Evolutionary conservation across 2,113 vertebrate genomes (phyloP).

Genomic region (Mellivora capensis): DNA sequence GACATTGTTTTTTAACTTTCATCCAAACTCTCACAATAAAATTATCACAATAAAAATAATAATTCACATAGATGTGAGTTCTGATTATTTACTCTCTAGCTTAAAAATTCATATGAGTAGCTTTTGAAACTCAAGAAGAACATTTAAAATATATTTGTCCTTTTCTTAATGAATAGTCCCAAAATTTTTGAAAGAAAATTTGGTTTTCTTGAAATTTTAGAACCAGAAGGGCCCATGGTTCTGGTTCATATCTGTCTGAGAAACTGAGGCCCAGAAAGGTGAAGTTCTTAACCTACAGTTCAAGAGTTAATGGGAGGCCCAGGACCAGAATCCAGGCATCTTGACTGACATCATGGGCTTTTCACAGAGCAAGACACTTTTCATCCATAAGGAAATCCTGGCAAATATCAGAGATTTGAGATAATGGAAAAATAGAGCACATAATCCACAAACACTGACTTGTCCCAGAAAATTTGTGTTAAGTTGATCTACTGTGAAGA

Average conservation of each 20-base stretch:
- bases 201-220: background rate
- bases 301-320: background rate
- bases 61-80: background rate
- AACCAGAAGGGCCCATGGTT: background rate
- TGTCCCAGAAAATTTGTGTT: conserved; percentile 10
- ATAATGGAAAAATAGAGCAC: conserved; percentile 41
- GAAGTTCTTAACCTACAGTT: background rate
- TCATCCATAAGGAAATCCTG: background rate
- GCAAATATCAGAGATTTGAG: background rate
- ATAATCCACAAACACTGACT: background rate
- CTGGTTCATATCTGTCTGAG: background rate
- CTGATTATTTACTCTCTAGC: background rate
- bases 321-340: background rate
- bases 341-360: background rate
- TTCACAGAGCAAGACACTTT: background rate
- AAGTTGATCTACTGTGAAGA: conserved; percentile 36
- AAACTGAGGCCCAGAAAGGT: background rate
- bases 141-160: background rate
- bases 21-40: background rate
- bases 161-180: background rate
- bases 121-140: background rate
- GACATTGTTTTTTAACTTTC: background rate
- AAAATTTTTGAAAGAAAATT: conserved; percentile 15
- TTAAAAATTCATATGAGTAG: background rate
- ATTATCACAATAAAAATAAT: conserved; percentile 8